Base-by-base conservation (phyloP, 2,113 vertebrate species). In the Tragulus kanchil region DNA sequence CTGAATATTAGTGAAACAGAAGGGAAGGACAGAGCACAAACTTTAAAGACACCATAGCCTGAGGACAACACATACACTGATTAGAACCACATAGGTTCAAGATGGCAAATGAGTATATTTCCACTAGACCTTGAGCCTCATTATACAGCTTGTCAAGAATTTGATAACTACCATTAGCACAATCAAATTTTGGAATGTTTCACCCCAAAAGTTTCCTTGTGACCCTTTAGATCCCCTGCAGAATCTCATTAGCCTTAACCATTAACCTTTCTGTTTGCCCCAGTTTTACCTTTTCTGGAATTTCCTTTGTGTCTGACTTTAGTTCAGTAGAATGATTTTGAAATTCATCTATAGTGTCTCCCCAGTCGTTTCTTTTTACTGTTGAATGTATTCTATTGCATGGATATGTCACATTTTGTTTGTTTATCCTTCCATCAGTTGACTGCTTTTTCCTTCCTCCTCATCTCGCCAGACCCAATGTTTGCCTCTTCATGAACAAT, bases 181-280 rank as follows among this genome's bases (percentile, higher is more conserved):
- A 85, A 50, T 64, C 8, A 84, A 36, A 3, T 78, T 64, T 48
- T 36, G 21, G 28, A 36, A 64, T 19, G 9, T 31, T 79, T 65
- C 31, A 50, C 28, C 36, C 23, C 45, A 56, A 7, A 67, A 19
- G 56, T 65, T 25, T 2, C 9, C 19, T 65, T 8, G 23, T 15
- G 11, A 0, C 54, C 3, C 3, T 61, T 25, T 52, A 45, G 17
- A 12, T 21, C 13, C 8, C 17, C n/a, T 10, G 5, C 1, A 6
- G 7, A 3, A 1, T 31, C 8, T 19, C 21, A 5, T 10, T 28
- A 65, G 6, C 23, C 11, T 71, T 9, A 78, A 61, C 31, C 23
- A 85, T 12, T 25, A 3, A 77, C 16, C 23, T 21, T 31, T 23
- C 52, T 56, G 21, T n/a, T n/a, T 56, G 26, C 15, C 67, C 21